A percentile compares a stretch with the other conserved stretches of the same genome.
Conservation (phyloP, 2,888 invertebrate genomes). For the Aethes cnicana region DNA sequence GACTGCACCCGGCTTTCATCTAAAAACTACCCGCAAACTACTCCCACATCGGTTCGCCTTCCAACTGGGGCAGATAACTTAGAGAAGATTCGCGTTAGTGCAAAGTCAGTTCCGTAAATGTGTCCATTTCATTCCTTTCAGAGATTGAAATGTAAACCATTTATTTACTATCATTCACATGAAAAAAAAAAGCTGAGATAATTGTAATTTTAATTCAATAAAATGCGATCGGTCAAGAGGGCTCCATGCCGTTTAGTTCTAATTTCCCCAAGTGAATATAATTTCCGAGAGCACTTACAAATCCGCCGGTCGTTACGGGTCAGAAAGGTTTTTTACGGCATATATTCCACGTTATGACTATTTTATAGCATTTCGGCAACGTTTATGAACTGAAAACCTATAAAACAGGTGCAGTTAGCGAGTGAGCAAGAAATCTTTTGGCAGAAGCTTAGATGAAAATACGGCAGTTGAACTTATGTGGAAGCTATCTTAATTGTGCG, state of each 20-base stretch:
- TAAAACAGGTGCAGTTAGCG: slow-evolving; percentile 10
- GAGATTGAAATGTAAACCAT: background rate
- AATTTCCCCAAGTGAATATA: slow-evolving; percentile 19
- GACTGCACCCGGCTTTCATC: slow-evolving; percentile 27
- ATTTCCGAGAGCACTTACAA: slow-evolving; percentile 16
- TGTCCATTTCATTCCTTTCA: background rate
- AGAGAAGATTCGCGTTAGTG: slow-evolving; percentile 13
- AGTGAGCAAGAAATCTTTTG: too few relatives aligned
- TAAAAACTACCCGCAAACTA: slow-evolving; percentile 24
- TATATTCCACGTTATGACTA: slow-evolving; percentile 19
- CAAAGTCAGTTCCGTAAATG: background rate
- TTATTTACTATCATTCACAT: background rate
- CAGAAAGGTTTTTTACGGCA: slow-evolving; percentile 18
- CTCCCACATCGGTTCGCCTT: slow-evolving; percentile 24
- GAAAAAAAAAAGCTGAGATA: background rate
- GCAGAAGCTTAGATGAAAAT: slow-evolving; percentile 20
- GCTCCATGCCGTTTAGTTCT: slow-evolving; percentile 13
- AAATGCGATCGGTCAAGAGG: slow-evolving; percentile 1
- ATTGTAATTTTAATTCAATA: background rate
- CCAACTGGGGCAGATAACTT: slow-evolving; percentile 26
- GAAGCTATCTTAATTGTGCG: background rate
- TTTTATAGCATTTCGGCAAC: slow-evolving; percentile 13
- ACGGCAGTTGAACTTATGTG: background rate
- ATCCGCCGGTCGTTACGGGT: background rate
- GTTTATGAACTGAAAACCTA: slow-evolving; percentile 15